Percentiles rank a stretch among this genome's conserved stretches.
Evolutionary conservation across 2,888 invertebrate species (phyloP).

Genomic region (Leptura quadrifasciata): DNA sequence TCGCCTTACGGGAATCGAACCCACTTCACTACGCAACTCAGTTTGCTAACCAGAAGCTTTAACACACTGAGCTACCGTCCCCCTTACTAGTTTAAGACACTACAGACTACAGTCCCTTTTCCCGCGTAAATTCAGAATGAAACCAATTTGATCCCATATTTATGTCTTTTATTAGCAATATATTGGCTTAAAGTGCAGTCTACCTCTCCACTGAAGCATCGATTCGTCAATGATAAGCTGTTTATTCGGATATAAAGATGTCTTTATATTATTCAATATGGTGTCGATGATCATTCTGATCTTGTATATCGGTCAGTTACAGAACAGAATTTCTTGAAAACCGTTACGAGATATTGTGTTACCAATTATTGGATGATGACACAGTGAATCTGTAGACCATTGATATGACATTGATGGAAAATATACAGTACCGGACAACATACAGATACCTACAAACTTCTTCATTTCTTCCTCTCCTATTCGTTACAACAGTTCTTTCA

Average conservation of each 20-base stretch:
- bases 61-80: no score
- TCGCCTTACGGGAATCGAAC: no score
- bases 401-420: not conserved
- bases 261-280: not conserved
- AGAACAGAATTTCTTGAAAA: no score
- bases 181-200: not conserved
- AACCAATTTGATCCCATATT: not conserved
- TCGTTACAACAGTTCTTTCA: not conserved
- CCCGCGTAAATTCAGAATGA: not conserved
- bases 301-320: not conserved
- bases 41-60: no score
- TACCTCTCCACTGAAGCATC: not conserved
- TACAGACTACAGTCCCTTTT: not conserved
- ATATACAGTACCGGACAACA: not conserved
- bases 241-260: not conserved
- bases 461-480: not conserved
- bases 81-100: no score
- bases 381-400: not conserved
- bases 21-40: no score
- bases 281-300: not conserved
- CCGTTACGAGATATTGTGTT: not conserved
- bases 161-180: not conserved
- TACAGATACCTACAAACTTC: not conserved
- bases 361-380: not conserved
- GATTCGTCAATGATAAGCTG: not conserved